Evolutionary conservation across 2,888 invertebrate genomes (phyloP), one percentile per base, ranked within the genome.

Genomic region (Aporophyla nigra): DNA sequence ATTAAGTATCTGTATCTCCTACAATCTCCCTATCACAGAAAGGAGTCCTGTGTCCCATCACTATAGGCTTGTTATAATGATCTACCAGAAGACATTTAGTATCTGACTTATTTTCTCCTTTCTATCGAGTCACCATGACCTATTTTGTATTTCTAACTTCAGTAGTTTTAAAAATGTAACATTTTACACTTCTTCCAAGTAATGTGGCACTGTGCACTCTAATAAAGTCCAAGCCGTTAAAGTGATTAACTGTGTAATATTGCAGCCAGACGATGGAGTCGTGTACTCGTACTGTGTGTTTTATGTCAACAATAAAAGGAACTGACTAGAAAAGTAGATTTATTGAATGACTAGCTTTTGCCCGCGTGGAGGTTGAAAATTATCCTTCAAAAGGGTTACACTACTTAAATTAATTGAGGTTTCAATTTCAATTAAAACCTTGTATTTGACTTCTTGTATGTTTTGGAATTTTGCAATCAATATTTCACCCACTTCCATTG

Each of bases 171-270:
- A 66, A 82, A 82, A 27, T 58, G 67, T 46, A 24, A 75, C 51
- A 62, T 54, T 76, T 70, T 49, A 69, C 71, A 84, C 61, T 72
- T 10, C 16, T 24, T 58, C 12, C 53, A 54, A 62, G 76, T 80
- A 80, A 75, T 66, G 69, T 72, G 33, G 56, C 63, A 33, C 66
- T 49, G 66, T 67, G 80, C 68, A 70, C 82, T 71, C 54, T 76
- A 84, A 80, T 80, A 71, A 80, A 69, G 63, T 76, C 76, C 80
- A 27, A 40, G 80, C 33, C 74, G 69, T 82, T 84, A 76, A 72
- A 72, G 69, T 82, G 82, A 82, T 84, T 84, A 80, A 82, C 63
- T 46, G 71, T 70, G 71, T 75, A 70, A 70, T 56, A 62, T 33
- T 69, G 66, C 75, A 66, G 71, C 61, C 33, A 54, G 54, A 61